Conservation (phyloP, 2,797 vertebrate genomes). For the Sebastes diploproa region DNA sequence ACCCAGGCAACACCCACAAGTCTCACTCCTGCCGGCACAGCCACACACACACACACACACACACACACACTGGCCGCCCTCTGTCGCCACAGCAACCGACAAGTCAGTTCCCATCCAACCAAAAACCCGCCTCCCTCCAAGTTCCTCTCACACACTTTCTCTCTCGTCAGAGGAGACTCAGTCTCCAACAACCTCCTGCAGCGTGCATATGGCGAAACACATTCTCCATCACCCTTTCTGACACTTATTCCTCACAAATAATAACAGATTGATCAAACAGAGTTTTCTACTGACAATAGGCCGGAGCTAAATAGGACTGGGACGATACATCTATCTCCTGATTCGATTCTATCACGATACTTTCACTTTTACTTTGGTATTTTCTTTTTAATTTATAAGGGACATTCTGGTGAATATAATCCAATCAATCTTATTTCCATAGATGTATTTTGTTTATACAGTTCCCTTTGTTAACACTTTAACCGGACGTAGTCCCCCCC, state of each 20-base stretch:
- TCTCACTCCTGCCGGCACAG: constrained; percentile 36
- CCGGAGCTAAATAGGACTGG: not conserved
- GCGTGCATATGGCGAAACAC: constrained; percentile 35
- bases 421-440: too few relatives aligned
- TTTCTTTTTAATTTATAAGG: too few relatives aligned
- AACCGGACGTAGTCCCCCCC: too few relatives aligned
- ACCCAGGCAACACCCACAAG: constrained; percentile 61
- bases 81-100: constrained; percentile 70
- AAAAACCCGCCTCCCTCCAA: constrained; percentile 39
- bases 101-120: constrained; percentile 59
- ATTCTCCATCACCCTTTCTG: constrained; percentile 9
- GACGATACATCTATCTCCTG: too few relatives aligned
- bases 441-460: too few relatives aligned
- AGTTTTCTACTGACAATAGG: not conserved
- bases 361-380: too few relatives aligned
- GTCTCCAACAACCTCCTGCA: constrained; percentile 33
- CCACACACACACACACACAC: constrained; percentile 2
- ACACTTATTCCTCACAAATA: constrained; percentile 21
- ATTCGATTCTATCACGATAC: too few relatives aligned
- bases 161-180: not conserved
- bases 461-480: too few relatives aligned
- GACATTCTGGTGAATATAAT: too few relatives aligned
- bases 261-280: not conserved
- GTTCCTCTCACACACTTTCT: not conserved
- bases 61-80: constrained; percentile 7